Conservation (phyloP, 2,888 invertebrate species). For the Trachelus iudaicus region DNA sequence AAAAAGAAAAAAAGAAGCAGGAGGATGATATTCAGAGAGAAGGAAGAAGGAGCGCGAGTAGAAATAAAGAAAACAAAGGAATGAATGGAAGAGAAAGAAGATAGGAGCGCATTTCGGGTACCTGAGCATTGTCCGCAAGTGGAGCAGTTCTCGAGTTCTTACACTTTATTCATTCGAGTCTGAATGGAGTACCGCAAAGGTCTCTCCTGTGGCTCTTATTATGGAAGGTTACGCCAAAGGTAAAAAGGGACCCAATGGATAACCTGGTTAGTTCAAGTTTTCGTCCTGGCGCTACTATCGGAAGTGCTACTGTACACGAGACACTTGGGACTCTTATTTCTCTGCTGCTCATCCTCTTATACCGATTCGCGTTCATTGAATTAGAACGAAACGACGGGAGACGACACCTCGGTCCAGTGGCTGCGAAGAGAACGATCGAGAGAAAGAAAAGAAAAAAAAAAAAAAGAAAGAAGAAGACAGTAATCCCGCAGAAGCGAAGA, state of each 20-base stretch:
- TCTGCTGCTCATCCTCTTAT: neutral
- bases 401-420: neutral
- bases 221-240: neutral
- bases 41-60: slow-evolving; percentile 12
- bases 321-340: neutral
- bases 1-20: neutral
- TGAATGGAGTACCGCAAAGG: slow-evolving; percentile 48
- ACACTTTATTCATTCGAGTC: slow-evolving; percentile 45
- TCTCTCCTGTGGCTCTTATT: slow-evolving; percentile 9
- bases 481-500: neutral
- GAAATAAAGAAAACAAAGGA: slow-evolving; percentile 5
- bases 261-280: neutral
- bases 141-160: slow-evolving; percentile 53
- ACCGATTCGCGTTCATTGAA: neutral
- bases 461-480: too few species aligned
- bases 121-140: slow-evolving; percentile 52
- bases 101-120: slow-evolving; percentile 27
- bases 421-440: neutral
- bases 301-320: neutral
- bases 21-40: neutral
- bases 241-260: neutral
- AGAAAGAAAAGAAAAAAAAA: neutral
- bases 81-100: slow-evolving; percentile 17
- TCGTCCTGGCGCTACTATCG: neutral
- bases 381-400: neutral